A percentile compares a stretch with the other conserved stretches of the same genome.
Conservation (phyloP, 2,113 vertebrate species). For the Suricata suricatta region DNA sequence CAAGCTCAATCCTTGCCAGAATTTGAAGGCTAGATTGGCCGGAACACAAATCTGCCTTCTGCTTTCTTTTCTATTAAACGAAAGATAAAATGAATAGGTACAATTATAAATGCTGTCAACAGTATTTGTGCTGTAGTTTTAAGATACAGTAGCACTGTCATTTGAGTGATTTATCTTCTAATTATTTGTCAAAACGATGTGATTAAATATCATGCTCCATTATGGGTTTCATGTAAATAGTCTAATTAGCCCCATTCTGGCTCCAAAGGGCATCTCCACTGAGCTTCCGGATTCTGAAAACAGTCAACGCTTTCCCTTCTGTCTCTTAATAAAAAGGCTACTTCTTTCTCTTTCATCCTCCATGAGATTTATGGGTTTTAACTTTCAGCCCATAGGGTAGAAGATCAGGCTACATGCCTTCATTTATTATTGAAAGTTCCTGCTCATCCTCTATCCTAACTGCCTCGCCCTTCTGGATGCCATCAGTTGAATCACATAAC, state of each 20-base stretch:
- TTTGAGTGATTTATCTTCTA: slow-evolving; percentile 73
- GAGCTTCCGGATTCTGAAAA: slow-evolving; percentile 27
- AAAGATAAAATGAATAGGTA: slow-evolving; percentile 73
- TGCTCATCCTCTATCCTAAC: background rate
- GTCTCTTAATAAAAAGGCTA: background rate
- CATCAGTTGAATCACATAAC: slow-evolving; percentile 22
- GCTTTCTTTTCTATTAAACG: slow-evolving; percentile 63
- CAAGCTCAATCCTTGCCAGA: slow-evolving; percentile 50
- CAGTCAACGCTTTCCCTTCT: background rate
- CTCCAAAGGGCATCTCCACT: slow-evolving; percentile 37
- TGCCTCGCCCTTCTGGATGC: slow-evolving; percentile 56
- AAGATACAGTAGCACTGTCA: slow-evolving; percentile 8
- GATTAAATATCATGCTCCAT: slow-evolving; percentile 55
- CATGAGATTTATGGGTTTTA: slow-evolving; percentile 29
- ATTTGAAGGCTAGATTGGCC: slow-evolving; percentile 45
- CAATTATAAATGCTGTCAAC: slow-evolving; percentile 62
- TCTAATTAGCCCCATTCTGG: slow-evolving; percentile 48
- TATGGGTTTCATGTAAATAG: slow-evolving; percentile 66
- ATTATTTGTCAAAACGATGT: slow-evolving; percentile 61
- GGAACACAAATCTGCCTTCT: slow-evolving; percentile 60
- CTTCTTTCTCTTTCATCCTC: background rate
- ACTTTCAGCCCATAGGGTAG: slow-evolving; percentile 1
- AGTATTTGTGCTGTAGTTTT: slow-evolving; percentile 48
- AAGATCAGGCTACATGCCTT: background rate
- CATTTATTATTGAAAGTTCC: slow-evolving; percentile 38